Percentiles rank a stretch among this genome's conserved stretches.
Evolutionary conservation across 2,797 vertebrate species (phyloP).

Genomic region (Carapus acus): DNA sequence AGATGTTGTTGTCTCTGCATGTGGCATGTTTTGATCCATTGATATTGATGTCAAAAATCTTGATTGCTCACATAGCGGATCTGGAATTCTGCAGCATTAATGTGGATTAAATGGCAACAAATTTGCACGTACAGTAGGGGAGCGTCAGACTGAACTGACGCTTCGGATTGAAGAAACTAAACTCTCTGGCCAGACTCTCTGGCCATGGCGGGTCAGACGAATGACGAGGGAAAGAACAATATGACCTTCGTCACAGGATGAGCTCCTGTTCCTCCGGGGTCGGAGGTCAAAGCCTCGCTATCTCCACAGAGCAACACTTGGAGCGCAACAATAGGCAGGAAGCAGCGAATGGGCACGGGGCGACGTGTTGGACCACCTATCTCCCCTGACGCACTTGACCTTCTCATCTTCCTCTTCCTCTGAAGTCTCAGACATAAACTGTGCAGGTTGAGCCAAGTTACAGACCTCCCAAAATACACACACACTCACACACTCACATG

Average conservation of each 20-base stretch:
- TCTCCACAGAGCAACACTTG: conserved; percentile 49
- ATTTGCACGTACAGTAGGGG: no score
- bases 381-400: conserved; percentile 56
- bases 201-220: conserved; percentile 14
- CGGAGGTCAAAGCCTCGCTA: conserved; percentile 50
- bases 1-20: no score
- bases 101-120: no score
- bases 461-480: conserved; percentile 24
- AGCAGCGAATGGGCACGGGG: conserved; percentile 64
- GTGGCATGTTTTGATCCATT: no score
- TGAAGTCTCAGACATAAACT: conserved; percentile 28
- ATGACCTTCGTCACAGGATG: conserved; percentile 55
- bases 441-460: conserved; percentile 31
- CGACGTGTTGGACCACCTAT: conserved; percentile 38
- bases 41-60: no score
- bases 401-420: conserved; percentile 61
- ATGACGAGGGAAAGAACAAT: conserved; percentile 38
- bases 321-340: conserved; percentile 71
- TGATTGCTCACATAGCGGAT: no score
- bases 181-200: no score
- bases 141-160: no score
- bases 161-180: no score
- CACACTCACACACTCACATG: conserved; percentile 25
- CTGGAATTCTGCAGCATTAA: no score
- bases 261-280: conserved; percentile 53